phyloP scores from a whole-genome alignment of 2,888 invertebrate species.

The Peribatodes rhomboidaria region DNA sequence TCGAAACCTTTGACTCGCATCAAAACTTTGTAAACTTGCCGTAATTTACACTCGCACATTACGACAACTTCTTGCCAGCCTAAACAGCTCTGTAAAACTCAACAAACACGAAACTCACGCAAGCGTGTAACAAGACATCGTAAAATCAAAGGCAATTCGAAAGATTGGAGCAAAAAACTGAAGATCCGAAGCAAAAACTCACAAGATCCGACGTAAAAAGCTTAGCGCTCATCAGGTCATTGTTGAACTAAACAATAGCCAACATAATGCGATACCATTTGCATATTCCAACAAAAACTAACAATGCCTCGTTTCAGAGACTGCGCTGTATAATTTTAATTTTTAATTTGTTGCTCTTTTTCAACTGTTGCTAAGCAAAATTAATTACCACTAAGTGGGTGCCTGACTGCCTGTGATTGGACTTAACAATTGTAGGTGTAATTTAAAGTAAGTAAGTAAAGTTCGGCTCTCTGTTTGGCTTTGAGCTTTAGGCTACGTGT shows the following conservation, averaged over 20 bases:
- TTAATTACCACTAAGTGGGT: neutral
- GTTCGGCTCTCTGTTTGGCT: no score
- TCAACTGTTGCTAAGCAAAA: slow-evolving; percentile 34
- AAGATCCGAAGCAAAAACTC: slow-evolving; percentile 32
- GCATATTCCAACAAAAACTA: slow-evolving; percentile 45
- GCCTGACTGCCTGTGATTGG: no score
- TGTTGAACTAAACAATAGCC: slow-evolving; percentile 43
- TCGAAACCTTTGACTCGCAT: no score
- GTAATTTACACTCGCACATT: no score
- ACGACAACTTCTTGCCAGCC: neutral
- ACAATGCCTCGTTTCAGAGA: slow-evolving; percentile 42
- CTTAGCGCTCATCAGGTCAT: slow-evolving; percentile 39
- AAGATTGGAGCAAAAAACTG: slow-evolving; percentile 35
- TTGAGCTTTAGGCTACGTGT: no score
- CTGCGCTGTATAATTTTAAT: slow-evolving; percentile 34
- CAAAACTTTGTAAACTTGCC: no score
- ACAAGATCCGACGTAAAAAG: slow-evolving; percentile 35
- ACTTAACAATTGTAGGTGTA: no score
- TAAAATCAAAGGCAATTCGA: slow-evolving; percentile 23
- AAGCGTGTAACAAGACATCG: slow-evolving; percentile 19
- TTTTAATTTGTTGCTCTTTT: slow-evolving; percentile 28
- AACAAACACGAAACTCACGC: slow-evolving; percentile 13
- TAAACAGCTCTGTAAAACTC: neutral
- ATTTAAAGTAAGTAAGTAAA: no score
- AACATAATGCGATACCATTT: slow-evolving; percentile 39